A percentile compares a stretch with the other conserved stretches of the same genome.
phyloP scores from a whole-genome alignment of 2,888 invertebrate species.

The Carcina quercana region DNA sequence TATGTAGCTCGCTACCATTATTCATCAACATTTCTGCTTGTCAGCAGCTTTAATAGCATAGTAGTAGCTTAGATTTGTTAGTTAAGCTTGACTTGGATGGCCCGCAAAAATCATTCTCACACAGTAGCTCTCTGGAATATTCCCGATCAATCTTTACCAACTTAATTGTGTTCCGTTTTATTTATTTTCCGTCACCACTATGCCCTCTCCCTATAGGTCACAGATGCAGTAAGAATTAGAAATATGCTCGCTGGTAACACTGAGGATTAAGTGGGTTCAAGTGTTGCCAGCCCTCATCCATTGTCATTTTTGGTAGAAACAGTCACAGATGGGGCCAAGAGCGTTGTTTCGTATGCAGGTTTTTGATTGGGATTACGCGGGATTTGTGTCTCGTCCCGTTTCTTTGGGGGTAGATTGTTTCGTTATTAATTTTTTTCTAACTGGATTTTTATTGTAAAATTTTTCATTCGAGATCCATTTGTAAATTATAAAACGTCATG shows the following conservation, averaged over 20 bases:
- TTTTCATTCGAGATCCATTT: too few species aligned
- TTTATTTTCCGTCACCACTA: too few species aligned
- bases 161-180: too few species aligned
- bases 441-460: not conserved
- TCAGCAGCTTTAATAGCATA: too few species aligned
- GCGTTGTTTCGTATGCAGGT: constrained; percentile 13
- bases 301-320: constrained; percentile 18
- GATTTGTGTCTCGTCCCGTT: constrained; percentile 15
- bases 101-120: too few species aligned
- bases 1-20: too few species aligned
- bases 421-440: constrained; percentile 2
- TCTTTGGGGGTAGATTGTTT: constrained; percentile 7
- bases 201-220: constrained; percentile 12
- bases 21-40: too few species aligned
- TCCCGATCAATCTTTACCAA: too few species aligned
- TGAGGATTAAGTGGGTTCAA: constrained; percentile 20
- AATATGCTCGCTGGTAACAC: constrained; percentile 14
- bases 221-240: constrained; percentile 22
- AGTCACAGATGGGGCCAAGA: constrained; percentile 16
- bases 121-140: too few species aligned
- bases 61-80: too few species aligned
- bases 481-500: too few species aligned
- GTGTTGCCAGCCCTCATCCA: constrained; percentile 12
- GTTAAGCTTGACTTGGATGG: too few species aligned
- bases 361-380: constrained; percentile 17